These are phyloP conservation scores for Thermophis baileyi DNA, from an alignment of 2,113 vertebrate species.

Conservation along the genomic window DNA sequence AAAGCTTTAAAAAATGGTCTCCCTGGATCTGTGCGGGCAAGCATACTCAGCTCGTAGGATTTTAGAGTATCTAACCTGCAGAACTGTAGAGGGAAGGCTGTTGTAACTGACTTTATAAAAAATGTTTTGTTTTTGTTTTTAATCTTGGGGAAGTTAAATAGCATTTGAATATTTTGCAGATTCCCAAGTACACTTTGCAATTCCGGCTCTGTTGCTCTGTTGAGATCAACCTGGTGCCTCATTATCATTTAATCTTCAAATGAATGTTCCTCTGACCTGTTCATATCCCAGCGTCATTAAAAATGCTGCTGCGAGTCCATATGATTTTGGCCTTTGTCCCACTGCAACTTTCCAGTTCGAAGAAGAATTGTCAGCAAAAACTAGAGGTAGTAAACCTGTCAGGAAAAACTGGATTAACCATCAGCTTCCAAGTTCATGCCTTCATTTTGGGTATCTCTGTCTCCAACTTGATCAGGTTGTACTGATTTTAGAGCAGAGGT, in stretches of 20 bases:
- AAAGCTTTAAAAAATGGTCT: neutral
- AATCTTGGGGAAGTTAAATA: neutral
- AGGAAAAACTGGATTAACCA: neutral
- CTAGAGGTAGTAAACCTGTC: neutral
- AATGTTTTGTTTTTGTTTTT: neutral
- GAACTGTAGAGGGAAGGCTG: neutral
- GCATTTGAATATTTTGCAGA: neutral
- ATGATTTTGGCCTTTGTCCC: neutral
- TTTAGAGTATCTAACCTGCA: neutral
- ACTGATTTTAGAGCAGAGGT: neutral
- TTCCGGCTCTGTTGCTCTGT: neutral
- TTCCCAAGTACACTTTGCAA: neutral
- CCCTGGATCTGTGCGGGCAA: neutral
- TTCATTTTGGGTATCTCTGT: neutral
- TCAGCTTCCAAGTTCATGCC: neutral
- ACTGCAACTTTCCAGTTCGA: neutral
- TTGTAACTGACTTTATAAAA: neutral
- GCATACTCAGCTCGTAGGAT: neutral
- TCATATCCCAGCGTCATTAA: neutral
- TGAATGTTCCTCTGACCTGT: neutral
- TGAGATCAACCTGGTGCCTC: neutral
- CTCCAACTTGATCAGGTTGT: neutral
- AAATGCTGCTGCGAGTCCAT: neutral
- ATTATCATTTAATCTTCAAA: neutral
- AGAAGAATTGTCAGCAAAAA: neutral